phyloP scores from a whole-genome alignment of 2,797 vertebrate species.

The Poecilia velifera region DNA sequence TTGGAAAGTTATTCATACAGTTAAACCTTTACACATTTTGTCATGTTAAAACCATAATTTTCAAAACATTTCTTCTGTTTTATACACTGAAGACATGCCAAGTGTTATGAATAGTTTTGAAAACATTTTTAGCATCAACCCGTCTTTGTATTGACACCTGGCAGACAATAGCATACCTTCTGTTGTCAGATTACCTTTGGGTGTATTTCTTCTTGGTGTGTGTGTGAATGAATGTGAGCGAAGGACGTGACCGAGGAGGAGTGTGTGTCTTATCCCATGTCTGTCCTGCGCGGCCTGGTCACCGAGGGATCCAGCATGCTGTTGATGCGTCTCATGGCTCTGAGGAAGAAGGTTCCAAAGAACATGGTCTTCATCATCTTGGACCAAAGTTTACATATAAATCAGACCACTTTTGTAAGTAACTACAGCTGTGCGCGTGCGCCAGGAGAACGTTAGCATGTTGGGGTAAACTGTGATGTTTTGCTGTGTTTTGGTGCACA shows the following conservation, averaged over 20 bases:
- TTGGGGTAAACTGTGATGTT: not conserved
- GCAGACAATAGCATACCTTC: not conserved
- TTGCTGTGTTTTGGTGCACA: slow-evolving; percentile 9
- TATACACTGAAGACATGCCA: too few relatives aligned
- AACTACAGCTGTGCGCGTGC: not conserved
- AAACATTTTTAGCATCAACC: not conserved
- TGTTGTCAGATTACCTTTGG: not conserved
- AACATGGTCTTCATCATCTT: slow-evolving; percentile 84
- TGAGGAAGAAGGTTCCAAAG: slow-evolving; percentile 73
- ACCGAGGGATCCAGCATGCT: slow-evolving; percentile 88
- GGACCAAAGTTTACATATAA: slow-evolving; percentile 77
- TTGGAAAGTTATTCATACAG: not conserved
- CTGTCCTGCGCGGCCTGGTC: slow-evolving; percentile 80
- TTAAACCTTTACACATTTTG: not conserved
- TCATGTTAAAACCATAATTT: not conserved
- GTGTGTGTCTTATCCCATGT: slow-evolving; percentile 61
- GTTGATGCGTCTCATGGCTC: slow-evolving; percentile 86
- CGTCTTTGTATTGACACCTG: not conserved
- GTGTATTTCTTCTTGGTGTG: not conserved
- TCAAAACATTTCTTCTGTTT: not conserved
- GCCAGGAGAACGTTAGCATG: not conserved
- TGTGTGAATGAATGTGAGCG: slow-evolving; percentile 16
- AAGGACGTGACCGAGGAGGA: slow-evolving; percentile 75
- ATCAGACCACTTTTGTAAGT: slow-evolving; percentile 85
- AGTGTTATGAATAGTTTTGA: not conserved